Evolutionary conservation across 1,140 invertebrate species (phyloP).

Genomic region (Schlechtendalia chinensis): DNA sequence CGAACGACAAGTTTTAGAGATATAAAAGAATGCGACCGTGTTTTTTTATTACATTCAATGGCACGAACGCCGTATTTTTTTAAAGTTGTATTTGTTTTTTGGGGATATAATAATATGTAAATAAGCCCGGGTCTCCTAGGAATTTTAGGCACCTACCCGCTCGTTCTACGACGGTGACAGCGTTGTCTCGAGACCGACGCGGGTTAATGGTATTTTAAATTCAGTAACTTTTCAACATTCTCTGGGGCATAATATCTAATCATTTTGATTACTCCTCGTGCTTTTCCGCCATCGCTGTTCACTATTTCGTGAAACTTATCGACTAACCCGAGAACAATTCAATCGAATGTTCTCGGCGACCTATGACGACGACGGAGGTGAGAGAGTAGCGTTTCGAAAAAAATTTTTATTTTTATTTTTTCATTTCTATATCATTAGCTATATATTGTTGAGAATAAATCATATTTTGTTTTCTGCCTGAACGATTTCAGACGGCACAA

Average conservation of each 20-base stretch:
- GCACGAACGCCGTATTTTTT: background rate
- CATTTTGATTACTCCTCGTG: constrained; percentile 20
- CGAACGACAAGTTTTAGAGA: background rate
- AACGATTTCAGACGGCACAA: background rate
- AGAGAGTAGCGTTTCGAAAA: background rate
- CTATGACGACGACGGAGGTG: too few relatives aligned
- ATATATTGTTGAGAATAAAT: background rate
- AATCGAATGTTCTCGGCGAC: background rate
- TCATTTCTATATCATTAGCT: background rate
- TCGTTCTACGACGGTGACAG: constrained; percentile 9
- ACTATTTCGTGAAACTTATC: background rate
- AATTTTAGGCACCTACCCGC: constrained; percentile 9
- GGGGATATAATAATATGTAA: constrained; percentile 43
- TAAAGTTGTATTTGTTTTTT: constrained; percentile 29
- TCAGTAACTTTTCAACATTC: constrained; percentile 29
- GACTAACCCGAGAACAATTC: background rate
- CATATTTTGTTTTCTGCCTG: background rate
- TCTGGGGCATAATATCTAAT: constrained; percentile 31
- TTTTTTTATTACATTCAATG: constrained; percentile 32
- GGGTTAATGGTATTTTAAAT: constrained; percentile 44
- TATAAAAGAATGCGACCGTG: background rate
- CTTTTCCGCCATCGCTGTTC: background rate
- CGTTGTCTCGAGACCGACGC: constrained; percentile 19
- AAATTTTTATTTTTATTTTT: background rate
- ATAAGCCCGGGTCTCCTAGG: constrained; percentile 24